phyloP scores from a whole-genome alignment of 2,888 invertebrate genomes.

The Prenolepis imparis region DNA sequence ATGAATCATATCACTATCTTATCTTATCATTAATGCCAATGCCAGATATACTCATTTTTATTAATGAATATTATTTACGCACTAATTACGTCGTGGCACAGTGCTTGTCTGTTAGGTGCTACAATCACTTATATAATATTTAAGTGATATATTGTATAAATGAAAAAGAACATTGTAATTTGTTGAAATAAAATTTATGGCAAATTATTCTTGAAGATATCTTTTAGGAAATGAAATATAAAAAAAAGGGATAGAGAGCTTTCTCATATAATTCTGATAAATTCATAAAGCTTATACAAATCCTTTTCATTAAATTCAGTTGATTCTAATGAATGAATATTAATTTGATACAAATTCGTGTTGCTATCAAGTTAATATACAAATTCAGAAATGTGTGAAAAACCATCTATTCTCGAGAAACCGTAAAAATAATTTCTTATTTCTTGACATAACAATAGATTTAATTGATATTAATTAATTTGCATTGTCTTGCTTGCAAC shows the following conservation, averaged over 20 bases:
- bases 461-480: neutral
- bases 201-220: constrained; percentile 12
- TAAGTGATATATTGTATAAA: constrained; percentile 33
- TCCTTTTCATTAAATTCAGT: neutral
- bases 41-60: neutral
- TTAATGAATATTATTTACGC: neutral
- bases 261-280: neutral
- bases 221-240: neutral
- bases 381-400: neutral
- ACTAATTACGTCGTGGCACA: neutral
- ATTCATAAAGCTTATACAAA: neutral
- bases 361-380: neutral
- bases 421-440: neutral
- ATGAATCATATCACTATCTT: neutral
- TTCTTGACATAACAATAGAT: neutral
- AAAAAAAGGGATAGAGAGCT: neutral
- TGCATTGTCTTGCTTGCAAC: neutral
- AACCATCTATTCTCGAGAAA: neutral
- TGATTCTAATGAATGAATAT: neutral
- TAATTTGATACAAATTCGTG: neutral
- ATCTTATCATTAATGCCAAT: neutral
- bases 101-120: neutral
- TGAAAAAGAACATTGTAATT: constrained; percentile 30
- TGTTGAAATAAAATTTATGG: constrained; percentile 44
- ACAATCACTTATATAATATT: constrained; percentile 16